Conservation (phyloP, 2,113 vertebrate species). For the Cynocephalus volans region DNA sequence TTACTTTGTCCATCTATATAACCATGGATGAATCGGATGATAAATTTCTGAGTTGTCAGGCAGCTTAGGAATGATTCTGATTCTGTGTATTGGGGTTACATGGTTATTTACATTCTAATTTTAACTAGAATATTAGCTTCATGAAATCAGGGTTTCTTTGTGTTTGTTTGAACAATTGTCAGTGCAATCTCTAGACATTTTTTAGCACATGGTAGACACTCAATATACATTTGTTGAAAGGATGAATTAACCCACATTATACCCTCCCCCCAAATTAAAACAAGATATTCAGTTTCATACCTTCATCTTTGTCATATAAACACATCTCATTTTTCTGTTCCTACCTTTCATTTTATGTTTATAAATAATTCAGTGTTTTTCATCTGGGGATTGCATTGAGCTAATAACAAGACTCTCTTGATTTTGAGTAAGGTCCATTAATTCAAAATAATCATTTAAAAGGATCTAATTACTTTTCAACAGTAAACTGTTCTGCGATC, state of each 20-base stretch:
- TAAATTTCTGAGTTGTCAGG: neutral
- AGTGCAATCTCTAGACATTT: neutral
- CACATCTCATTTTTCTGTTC: neutral
- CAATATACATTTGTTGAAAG: neutral
- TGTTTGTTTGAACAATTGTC: neutral
- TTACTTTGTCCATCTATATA: neutral
- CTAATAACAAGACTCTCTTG: neutral
- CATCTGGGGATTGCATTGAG: neutral
- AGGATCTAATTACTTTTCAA: conserved; percentile 12
- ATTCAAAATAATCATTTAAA: neutral
- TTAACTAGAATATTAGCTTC: neutral
- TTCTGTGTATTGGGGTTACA: neutral
- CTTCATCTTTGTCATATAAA: neutral
- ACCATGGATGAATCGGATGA: neutral
- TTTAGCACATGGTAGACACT: neutral
- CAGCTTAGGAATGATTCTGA: neutral
- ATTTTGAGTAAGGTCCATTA: conserved; percentile 54
- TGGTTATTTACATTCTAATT: neutral
- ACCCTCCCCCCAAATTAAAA: neutral
- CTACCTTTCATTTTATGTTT: neutral
- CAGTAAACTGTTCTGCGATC: neutral
- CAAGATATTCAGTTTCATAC: neutral
- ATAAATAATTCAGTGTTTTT: neutral
- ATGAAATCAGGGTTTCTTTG: neutral
- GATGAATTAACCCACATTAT: neutral